Evolutionary conservation across 2,888 invertebrate species (phyloP).

Genomic region (Drosophila acutilabella): DNA sequence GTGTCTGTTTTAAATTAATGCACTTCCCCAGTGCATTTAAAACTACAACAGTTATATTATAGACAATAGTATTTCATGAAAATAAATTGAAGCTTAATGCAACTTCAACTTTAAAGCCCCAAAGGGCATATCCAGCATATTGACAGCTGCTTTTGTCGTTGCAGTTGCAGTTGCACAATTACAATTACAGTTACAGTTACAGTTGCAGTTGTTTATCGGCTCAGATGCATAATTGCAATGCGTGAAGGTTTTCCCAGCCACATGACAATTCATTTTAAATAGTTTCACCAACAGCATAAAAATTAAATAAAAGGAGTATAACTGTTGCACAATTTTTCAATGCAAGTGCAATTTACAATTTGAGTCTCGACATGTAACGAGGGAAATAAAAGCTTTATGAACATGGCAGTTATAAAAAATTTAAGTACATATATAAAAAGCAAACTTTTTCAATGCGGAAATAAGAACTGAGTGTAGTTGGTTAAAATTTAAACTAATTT

Average conservation of each 20-base stretch:
- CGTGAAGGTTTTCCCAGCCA: constrained; percentile 26
- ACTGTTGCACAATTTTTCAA: constrained; percentile 34
- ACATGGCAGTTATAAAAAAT: neutral
- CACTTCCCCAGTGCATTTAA: neutral
- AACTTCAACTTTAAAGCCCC: constrained; percentile 44
- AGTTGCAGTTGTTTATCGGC: constrained; percentile 56
- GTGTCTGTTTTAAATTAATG: neutral
- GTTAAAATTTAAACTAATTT: neutral
- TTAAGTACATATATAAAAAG: neutral
- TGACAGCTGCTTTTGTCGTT: constrained; percentile 54
- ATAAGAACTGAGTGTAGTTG: neutral
- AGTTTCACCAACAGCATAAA: constrained; percentile 19
- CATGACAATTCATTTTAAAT: constrained; percentile 53
- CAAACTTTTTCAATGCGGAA: no score
- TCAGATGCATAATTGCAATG: constrained; percentile 48
- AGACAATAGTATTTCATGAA: constrained; percentile 13
- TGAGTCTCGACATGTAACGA: neutral
- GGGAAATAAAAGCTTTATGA: neutral
- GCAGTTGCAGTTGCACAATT: constrained; percentile 35
- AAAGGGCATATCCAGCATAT: constrained; percentile 34
- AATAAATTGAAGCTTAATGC: constrained; percentile 48
- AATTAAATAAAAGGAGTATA: constrained; percentile 17
- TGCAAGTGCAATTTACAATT: constrained; percentile 24
- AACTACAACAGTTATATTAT: constrained; percentile 7
- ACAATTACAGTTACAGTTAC: constrained; percentile 37